Percentiles rank a stretch among this genome's conserved stretches.
Conservation (phyloP, 2,113 vertebrate species). For the Bostrychus sinensis region DNA sequence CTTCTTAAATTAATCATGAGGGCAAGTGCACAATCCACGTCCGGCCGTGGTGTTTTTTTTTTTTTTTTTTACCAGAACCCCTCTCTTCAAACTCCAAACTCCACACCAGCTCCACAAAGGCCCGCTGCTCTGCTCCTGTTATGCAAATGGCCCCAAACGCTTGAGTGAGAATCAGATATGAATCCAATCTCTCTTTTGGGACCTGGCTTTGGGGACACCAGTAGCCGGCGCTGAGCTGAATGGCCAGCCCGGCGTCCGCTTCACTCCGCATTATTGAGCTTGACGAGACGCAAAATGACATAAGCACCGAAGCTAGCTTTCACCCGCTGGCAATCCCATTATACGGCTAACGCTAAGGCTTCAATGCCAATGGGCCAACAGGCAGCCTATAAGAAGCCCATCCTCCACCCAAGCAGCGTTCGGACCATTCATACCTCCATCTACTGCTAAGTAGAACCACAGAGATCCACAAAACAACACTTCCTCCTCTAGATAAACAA, state of each 20-base stretch:
- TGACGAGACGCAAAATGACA: constrained; percentile 99
- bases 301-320: constrained; percentile 94
- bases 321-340: constrained; percentile 98
- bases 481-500: no score
- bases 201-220: constrained; percentile 79
- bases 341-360: constrained; percentile 90
- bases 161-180: constrained; percentile 98
- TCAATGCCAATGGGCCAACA: constrained; percentile 92
- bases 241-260: constrained; percentile 73
- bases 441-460: not conserved
- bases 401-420: constrained; percentile 85
- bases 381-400: constrained; percentile 81
- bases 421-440: constrained; percentile 79
- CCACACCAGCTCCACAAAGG: constrained; percentile 53
- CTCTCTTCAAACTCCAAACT: constrained; percentile 34
- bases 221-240: constrained; percentile 78
- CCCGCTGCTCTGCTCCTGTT: constrained; percentile 87
- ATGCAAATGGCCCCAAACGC: constrained; percentile 95
- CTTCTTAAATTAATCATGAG: constrained; percentile 61
- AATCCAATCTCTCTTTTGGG: constrained; percentile 92
- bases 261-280: constrained; percentile 91
- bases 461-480: no score
- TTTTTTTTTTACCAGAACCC: constrained; percentile 60
- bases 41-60: no score
- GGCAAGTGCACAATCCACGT: constrained; percentile 67